phyloP scores from a whole-genome alignment of 2,888 invertebrate species.

The Linnaemya vulpina region DNA sequence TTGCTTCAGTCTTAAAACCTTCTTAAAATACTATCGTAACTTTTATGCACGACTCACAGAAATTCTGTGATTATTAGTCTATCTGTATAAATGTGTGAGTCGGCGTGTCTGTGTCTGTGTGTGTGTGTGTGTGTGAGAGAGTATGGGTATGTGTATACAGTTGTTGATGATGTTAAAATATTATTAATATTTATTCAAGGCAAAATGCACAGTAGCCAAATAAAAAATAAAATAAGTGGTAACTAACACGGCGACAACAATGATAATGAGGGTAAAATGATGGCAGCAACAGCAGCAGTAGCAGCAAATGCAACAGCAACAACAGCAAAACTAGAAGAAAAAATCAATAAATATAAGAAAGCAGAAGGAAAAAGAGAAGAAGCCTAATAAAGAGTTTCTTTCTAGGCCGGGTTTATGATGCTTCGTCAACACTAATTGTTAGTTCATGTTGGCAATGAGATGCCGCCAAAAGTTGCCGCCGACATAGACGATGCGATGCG shows the following conservation, averaged over 20 bases:
- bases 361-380: not conserved
- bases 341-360: conserved; percentile 2
- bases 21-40: not conserved
- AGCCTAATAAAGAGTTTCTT: conserved; percentile 70
- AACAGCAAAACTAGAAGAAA: conserved; percentile 5
- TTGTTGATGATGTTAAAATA: conserved; percentile 56
- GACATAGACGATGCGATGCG: conserved; percentile 63
- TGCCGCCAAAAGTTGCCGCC: conserved; percentile 66
- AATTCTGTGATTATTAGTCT: conserved; percentile 18
- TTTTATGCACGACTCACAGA: conserved; percentile 34
- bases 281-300: conserved; percentile 19
- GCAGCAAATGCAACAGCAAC: not conserved
- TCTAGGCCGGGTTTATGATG: conserved; percentile 63
- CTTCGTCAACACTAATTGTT: conserved; percentile 67
- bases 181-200: conserved; percentile 74
- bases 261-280: conserved; percentile 52
- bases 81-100: no score
- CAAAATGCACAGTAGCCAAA: conserved; percentile 69
- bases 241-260: conserved; percentile 59
- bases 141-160: conserved; percentile 28
- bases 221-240: conserved; percentile 62
- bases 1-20: not conserved
- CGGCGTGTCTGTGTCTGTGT: conserved; percentile 8
- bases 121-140: conserved; percentile 1
- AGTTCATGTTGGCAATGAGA: conserved; percentile 64